phyloP scores from a whole-genome alignment of 1,140 invertebrate species.

The Nilaparvata lugens region DNA sequence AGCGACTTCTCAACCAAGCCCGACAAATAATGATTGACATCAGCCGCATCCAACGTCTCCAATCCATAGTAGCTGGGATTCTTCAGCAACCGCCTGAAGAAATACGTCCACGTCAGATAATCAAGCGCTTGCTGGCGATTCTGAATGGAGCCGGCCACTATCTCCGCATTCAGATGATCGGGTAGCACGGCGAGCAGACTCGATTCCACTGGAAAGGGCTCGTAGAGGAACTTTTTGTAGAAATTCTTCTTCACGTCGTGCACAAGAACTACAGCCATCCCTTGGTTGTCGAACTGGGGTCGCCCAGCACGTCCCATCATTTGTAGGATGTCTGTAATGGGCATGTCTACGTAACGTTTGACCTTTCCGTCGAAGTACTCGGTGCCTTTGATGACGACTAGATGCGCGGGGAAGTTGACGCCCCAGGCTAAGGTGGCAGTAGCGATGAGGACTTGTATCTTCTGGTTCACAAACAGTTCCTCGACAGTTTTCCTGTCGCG shows the following conservation, averaged over 20 bases:
- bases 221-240: conserved; percentile 98
- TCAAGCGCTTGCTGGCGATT: conserved; percentile 91
- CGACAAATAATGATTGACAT: conserved; percentile 65
- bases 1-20: conserved; percentile 69
- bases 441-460: conserved; percentile 96
- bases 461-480: conserved; percentile 92
- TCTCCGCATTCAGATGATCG: conserved; percentile 98
- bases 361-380: conserved; percentile 98
- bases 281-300: conserved; percentile 91
- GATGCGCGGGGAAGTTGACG: conserved; percentile 94
- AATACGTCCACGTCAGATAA: conserved; percentile 98
- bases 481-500: conserved; percentile 85
- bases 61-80: conserved; percentile 92
- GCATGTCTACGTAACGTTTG: conserved; percentile 97
- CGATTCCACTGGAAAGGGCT: conserved; percentile 98
- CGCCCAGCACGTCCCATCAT: conserved; percentile 98
- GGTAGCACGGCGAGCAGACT: conserved; percentile 81
- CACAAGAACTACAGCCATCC: conserved; percentile 92
- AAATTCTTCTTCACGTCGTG: conserved; percentile 99
- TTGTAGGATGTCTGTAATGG: conserved; percentile 96
- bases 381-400: conserved; percentile 80
- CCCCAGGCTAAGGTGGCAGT: conserved; percentile 98
- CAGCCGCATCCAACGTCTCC: conserved; percentile 59
- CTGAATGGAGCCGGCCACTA: conserved; percentile 69
- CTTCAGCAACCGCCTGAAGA: conserved; percentile 79